A percentile compares a stretch with the other conserved stretches of the same genome.
These are phyloP conservation scores for Drepanosiphum platanoidis DNA, from an alignment of 2,888 invertebrate genomes.

Conservation along the genomic window DNA sequence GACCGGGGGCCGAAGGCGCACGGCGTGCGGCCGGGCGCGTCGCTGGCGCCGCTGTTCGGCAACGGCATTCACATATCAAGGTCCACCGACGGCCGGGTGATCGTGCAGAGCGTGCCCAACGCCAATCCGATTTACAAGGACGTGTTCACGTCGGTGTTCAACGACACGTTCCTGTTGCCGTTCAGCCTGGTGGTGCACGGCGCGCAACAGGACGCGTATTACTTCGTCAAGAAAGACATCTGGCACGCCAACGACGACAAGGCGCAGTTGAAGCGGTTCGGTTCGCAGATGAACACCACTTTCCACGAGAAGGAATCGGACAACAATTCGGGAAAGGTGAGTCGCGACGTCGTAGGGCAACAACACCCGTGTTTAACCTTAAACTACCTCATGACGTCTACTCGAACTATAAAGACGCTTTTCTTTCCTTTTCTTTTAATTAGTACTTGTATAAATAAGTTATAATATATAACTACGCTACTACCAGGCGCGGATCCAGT, in stretches of 20 bases:
- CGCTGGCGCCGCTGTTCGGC: slow-evolving; percentile 89
- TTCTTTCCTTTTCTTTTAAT: too few species aligned
- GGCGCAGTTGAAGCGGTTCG: slow-evolving; percentile 87
- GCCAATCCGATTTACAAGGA: slow-evolving; percentile 91
- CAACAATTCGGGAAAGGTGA: slow-evolving; percentile 66
- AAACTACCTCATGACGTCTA: too few species aligned
- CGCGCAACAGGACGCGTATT: slow-evolving; percentile 90
- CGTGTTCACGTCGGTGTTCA: slow-evolving; percentile 92
- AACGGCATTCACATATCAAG: slow-evolving; percentile 83
- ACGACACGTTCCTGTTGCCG: slow-evolving; percentile 85
- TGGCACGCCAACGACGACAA: slow-evolving; percentile 91
- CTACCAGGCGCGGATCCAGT: too few species aligned
- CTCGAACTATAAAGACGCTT: too few species aligned
- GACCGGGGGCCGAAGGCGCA: slow-evolving; percentile 31
- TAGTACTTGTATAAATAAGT: too few species aligned
- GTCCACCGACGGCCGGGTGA: slow-evolving; percentile 80
- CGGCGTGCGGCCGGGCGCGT: slow-evolving; percentile 68
- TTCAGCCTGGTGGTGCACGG: slow-evolving; percentile 89
- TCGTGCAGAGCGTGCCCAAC: slow-evolving; percentile 83
- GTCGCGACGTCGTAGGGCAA: background rate
- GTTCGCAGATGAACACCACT: slow-evolving; percentile 90
- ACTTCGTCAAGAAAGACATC: slow-evolving; percentile 90
- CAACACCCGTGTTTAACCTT: background rate
- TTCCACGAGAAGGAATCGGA: slow-evolving; percentile 82
- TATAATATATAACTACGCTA: too few species aligned